These are phyloP conservation scores for Mus caroli DNA, from an alignment of 2,797 vertebrate genomes.

Conservation along the genomic window DNA sequence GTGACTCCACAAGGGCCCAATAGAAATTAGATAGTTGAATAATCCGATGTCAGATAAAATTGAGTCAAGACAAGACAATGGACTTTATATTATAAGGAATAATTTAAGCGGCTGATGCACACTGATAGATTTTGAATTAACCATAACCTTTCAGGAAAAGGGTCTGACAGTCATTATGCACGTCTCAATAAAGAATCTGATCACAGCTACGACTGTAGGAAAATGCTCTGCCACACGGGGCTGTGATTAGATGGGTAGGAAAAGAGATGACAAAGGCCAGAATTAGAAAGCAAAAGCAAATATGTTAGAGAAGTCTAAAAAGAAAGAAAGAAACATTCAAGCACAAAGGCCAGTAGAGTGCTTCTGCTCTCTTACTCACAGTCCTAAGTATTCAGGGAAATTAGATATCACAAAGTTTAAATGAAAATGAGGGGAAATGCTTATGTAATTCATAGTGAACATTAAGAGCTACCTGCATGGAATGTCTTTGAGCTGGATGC, in stretches of 20 bases:
- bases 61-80: conserved; percentile 56
- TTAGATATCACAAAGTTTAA: conserved; percentile 53
- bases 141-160: conserved; percentile 68
- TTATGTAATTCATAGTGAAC: conserved; percentile 53
- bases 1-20: conserved; percentile 40
- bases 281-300: conserved; percentile 32
- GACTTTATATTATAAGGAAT: conserved; percentile 58
- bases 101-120: conserved; percentile 63
- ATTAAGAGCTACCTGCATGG: conserved; percentile 26
- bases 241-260: conserved; percentile 9
- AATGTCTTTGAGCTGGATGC: conserved; percentile 33
- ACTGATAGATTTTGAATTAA: conserved; percentile 73
- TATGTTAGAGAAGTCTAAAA: conserved; percentile 49
- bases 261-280: conserved; percentile 2
- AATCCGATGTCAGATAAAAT: conserved; percentile 70
- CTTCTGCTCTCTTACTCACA: background rate
- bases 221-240: background rate
- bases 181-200: conserved; percentile 61
- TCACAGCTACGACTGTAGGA: background rate
- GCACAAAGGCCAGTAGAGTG: background rate
- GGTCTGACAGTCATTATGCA: conserved; percentile 63
- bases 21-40: conserved; percentile 57
- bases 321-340: conserved; percentile 25
- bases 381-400: conserved; percentile 14
- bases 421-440: conserved; percentile 36